These are phyloP conservation scores for Andrena bucephala DNA, from an alignment of 2,888 invertebrate species.

Conservation along the genomic window DNA sequence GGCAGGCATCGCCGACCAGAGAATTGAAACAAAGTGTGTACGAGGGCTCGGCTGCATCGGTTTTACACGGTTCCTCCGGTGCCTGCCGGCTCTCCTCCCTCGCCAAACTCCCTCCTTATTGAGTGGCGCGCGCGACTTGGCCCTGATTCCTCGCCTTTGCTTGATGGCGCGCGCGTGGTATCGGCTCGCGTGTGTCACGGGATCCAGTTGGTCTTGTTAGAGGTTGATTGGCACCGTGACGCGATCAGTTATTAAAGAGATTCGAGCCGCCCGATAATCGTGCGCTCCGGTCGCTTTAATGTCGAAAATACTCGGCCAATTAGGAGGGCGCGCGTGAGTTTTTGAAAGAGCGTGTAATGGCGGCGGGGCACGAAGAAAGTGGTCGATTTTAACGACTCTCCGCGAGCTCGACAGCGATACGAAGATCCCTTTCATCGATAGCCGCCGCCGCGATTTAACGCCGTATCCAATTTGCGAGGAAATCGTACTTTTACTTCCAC, in stretches of 20 bases:
- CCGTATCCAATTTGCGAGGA: constrained; percentile 9
- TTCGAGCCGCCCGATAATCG: constrained; percentile 24
- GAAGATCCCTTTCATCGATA: constrained; percentile 27
- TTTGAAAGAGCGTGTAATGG: neutral
- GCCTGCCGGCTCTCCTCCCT: neutral
- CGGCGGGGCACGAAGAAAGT: neutral
- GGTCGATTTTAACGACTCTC: constrained; percentile 4
- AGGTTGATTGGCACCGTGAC: constrained; percentile 46
- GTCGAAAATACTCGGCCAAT: constrained; percentile 13
- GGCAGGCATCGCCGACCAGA: constrained; percentile 32
- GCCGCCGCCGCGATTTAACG: neutral
- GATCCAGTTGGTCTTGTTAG: constrained; percentile 31
- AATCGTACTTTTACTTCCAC: constrained; percentile 8
- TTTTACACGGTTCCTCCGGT: constrained; percentile 51
- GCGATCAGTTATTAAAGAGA: constrained; percentile 41
- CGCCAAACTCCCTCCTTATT: neutral
- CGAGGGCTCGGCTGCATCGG: constrained; percentile 45
- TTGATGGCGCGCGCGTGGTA: constrained; percentile 12
- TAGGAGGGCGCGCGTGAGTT: neutral
- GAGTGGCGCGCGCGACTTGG: constrained; percentile 10
- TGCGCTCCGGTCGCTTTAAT: constrained; percentile 9
- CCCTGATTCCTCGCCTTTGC: neutral
- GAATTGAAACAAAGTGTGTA: constrained; percentile 55
- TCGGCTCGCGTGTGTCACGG: constrained; percentile 34
- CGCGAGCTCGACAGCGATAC: neutral